Conservation (phyloP, 1,140 invertebrate genomes). For the Glossosoma conforme region DNA sequence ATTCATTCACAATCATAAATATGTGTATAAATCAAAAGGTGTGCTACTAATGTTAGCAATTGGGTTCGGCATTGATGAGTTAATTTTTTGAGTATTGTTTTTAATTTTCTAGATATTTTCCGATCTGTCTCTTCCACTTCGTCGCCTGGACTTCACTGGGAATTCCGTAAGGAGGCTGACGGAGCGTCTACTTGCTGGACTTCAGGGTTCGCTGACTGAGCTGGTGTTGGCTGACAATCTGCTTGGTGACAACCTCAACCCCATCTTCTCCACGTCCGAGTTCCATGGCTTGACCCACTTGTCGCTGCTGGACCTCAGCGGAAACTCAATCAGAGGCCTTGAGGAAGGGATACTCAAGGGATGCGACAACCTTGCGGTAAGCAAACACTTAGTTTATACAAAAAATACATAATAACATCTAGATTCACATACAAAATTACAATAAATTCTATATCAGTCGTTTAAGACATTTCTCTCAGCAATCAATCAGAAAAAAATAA, state of each 20-base stretch:
- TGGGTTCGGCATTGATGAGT: too few species aligned
- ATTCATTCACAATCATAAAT: too few species aligned
- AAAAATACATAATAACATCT: background rate
- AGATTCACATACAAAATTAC: too few species aligned
- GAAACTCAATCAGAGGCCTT: constrained; percentile 71
- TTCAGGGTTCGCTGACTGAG: constrained; percentile 63
- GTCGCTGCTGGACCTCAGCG: constrained; percentile 69
- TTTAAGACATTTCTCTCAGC: too few species aligned
- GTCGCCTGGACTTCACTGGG: constrained; percentile 72
- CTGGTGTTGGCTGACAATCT: constrained; percentile 73
- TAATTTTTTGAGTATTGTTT: constrained; percentile 7
- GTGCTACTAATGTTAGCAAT: too few species aligned
- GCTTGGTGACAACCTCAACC: constrained; percentile 82
- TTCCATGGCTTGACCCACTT: constrained; percentile 70
- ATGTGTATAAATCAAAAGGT: too few species aligned
- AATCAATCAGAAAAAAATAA: too few species aligned
- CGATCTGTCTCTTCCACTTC: constrained; percentile 57
- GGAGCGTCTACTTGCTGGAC: constrained; percentile 65
- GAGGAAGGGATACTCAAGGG: constrained; percentile 83
- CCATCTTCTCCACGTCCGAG: constrained; percentile 81
- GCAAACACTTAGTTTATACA: constrained; percentile 4
- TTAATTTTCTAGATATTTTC: constrained; percentile 42
- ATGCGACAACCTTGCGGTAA: constrained; percentile 66
- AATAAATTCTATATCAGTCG: too few species aligned
- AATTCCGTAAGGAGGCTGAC: constrained; percentile 77